phyloP scores from a whole-genome alignment of 2,797 vertebrate genomes.

The Pachyuromys duprasi region DNA sequence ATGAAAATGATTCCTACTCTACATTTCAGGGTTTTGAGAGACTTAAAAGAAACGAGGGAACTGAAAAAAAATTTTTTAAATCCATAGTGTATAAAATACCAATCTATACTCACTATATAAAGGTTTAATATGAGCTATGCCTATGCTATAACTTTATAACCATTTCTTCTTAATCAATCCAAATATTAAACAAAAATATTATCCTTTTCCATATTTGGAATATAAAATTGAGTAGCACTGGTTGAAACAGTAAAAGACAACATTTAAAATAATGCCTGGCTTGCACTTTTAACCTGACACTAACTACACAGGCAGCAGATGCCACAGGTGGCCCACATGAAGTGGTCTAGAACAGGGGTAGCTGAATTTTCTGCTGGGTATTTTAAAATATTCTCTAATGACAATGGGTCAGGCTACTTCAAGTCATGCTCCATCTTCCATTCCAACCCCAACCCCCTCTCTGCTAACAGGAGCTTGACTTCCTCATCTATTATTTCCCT shows the following conservation, averaged over 20 bases:
- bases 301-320: accelerated
- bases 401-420: neutral
- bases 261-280: neutral
- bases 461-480: conserved; percentile 58
- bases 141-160: neutral
- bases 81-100: neutral
- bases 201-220: neutral
- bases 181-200: neutral
- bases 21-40: neutral
- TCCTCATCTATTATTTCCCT: conserved; percentile 81
- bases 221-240: neutral
- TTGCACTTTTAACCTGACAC: neutral
- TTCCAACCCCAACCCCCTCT: neutral
- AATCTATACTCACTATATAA: neutral
- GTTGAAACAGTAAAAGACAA: neutral
- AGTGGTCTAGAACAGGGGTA: neutral
- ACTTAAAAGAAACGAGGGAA: neutral
- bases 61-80: neutral
- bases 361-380: neutral
- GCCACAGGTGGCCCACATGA: neutral
- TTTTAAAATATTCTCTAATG: conserved; percentile 10
- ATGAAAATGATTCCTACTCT: neutral
- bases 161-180: neutral
- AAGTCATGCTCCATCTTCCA: neutral
- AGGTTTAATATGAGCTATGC: neutral